Evolutionary conservation across 2,888 invertebrate species (phyloP).

Genomic region (Pristionchus entomophagus): DNA sequence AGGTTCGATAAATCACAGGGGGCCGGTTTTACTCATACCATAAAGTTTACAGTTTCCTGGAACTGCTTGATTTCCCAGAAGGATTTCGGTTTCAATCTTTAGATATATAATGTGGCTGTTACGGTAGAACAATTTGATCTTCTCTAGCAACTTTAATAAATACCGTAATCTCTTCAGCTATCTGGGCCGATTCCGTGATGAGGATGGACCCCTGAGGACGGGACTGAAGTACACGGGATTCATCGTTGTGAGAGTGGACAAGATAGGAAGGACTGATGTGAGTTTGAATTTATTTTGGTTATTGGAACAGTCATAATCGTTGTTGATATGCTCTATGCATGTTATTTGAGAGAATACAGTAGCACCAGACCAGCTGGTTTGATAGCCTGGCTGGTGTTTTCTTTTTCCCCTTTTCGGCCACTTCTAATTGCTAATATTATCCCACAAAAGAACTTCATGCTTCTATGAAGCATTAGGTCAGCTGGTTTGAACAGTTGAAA

Average conservation of each 20-base stretch:
- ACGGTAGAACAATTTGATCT: no score
- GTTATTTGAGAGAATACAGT: neutral
- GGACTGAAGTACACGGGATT: slow-evolving; percentile 75
- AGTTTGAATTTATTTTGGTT: neutral
- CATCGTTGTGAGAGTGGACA: slow-evolving; percentile 73
- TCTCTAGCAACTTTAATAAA: no score
- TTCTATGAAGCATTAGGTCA: neutral
- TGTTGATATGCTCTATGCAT: neutral
- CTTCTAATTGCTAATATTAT: neutral
- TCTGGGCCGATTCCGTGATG: slow-evolving; percentile 66
- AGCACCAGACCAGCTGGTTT: neutral
- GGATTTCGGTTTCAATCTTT: no score
- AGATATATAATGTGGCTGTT: no score
- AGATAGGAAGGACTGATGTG: slow-evolving; percentile 56
- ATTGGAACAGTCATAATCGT: neutral
- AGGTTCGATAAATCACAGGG: no score
- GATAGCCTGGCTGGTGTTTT: neutral
- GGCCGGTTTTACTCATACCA: no score
- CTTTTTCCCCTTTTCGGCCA: neutral
- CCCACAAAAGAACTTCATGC: neutral
- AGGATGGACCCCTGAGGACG: slow-evolving; percentile 65
- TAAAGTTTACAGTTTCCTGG: no score
- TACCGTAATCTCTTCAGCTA: slow-evolving; percentile 54
- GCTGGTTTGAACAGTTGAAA: neutral
- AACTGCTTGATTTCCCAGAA: no score